Evolutionary conservation across 2,888 invertebrate genomes (phyloP).

Genomic region (Corbicula japonica): DNA sequence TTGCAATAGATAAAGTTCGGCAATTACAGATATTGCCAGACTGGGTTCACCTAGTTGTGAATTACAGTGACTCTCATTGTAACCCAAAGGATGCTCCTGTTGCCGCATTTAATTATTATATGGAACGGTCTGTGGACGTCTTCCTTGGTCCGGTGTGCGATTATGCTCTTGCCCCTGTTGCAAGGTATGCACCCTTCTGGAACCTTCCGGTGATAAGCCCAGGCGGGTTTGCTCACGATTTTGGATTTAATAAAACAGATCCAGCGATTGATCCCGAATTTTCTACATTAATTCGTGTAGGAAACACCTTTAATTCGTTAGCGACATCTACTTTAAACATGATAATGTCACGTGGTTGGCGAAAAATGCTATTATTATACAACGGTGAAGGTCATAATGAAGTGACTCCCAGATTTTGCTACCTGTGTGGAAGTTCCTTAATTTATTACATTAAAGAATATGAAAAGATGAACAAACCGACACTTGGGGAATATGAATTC

Average conservation of each 20-base stretch:
- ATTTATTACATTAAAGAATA: constrained; percentile 88
- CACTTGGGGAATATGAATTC: constrained; percentile 73
- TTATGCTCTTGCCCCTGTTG: constrained; percentile 94
- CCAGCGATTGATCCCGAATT: constrained; percentile 58
- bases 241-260: constrained; percentile 72
- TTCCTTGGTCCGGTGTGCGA: constrained; percentile 85
- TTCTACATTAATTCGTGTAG: constrained; percentile 76
- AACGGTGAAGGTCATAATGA: constrained; percentile 92
- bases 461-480: too few species aligned
- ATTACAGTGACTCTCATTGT: constrained; percentile 79
- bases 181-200: constrained; percentile 95
- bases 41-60: constrained; percentile 57
- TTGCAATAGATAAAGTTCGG: constrained; percentile 69
- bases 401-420: constrained; percentile 90
- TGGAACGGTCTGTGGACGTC: constrained; percentile 71
- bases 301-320: constrained; percentile 73
- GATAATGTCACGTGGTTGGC: constrained; percentile 68
- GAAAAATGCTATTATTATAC: constrained; percentile 90
- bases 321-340: constrained; percentile 54
- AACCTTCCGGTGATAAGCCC: constrained; percentile 95
- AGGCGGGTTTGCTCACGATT: constrained; percentile 84
- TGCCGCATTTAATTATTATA: constrained; percentile 79
- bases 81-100: constrained; percentile 76
- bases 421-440: constrained; percentile 92
- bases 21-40: constrained; percentile 51